A percentile compares a stretch with the other conserved stretches of the same genome.
phyloP scores from a whole-genome alignment of 2,797 vertebrate species.

The Melanotaenia maccullochi region DNA sequence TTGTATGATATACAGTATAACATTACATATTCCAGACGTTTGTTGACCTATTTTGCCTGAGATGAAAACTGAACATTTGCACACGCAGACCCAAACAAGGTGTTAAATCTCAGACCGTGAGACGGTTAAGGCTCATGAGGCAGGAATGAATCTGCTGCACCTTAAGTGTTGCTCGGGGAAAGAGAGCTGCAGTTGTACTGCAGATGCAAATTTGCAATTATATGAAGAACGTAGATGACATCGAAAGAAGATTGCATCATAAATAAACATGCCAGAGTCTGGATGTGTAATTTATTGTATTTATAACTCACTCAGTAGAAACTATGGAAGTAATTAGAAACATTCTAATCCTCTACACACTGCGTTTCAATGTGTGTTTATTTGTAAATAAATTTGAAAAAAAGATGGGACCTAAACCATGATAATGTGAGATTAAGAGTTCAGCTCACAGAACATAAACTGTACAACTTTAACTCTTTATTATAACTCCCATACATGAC shows the following conservation, averaged over 20 bases:
- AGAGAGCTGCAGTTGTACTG: constrained; percentile 45
- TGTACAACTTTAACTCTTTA: constrained; percentile 22
- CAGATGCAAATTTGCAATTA: constrained; percentile 77
- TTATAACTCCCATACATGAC: constrained; percentile 9
- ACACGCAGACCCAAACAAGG: constrained; percentile 44
- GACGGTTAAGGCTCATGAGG: constrained; percentile 53
- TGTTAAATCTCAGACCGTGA: constrained; percentile 46
- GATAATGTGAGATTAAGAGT: constrained; percentile 48
- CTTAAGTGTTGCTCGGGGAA: constrained; percentile 67
- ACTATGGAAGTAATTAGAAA: constrained; percentile 74
- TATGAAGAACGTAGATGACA: constrained; percentile 70
- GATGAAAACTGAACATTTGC: constrained; percentile 53
- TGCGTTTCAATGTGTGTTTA: constrained; percentile 62
- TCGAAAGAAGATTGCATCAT: constrained; percentile 70
- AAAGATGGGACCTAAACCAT: constrained; percentile 41
- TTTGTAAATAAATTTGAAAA: constrained; percentile 59
- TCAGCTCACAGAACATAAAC: constrained; percentile 40
- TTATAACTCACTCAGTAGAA: constrained; percentile 73
- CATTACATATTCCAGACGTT: constrained; percentile 10
- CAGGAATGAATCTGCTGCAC: constrained; percentile 60
- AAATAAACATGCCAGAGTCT: constrained; percentile 75
- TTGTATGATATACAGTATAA: not conserved
- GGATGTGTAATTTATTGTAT: constrained; percentile 77
- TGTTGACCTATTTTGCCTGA: constrained; percentile 30
- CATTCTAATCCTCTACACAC: constrained; percentile 62